Base-by-base conservation (phyloP, 2,113 vertebrate genomes). In the Syngnathoides biaculeatus region DNA sequence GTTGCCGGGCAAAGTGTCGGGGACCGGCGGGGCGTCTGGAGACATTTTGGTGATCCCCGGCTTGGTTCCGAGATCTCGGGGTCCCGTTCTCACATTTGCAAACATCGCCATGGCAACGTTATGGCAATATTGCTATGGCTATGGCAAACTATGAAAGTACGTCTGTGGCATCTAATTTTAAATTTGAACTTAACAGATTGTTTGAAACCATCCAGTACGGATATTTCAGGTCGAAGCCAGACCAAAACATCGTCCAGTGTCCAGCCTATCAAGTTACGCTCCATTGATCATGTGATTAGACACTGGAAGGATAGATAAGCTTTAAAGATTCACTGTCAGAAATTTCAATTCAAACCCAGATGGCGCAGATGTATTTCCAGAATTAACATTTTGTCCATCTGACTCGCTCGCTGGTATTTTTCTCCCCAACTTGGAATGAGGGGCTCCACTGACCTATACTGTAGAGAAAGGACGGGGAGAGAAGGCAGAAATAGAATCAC, bases 1-100 rank as follows among this genome's bases (percentile, higher is more conserved):
- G 84, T 91, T 89, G 67, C 86, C 53, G 64, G 81, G 87, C 74
- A 77, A 84, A 80, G 79, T 56, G 20, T 73, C 40, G 64, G 67
- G 27, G 50, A 61, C 53, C 79, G 45, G 73, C 48, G 63, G 80
- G 69, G 80, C 65, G 75, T 72, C 63, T 52, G 27, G 42, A 82
- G 64, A 66, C 59, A 59, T 59, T 65, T 38, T 0, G 59, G 84
- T 87, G 89, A 86, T 67, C 68, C 78, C 72, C 61, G 55, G 69
- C 70, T 66, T 73, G 64, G 70, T 67, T 60, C 38, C 13, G 45
- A 50, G 45, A 48, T 68, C 39, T 43, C 39, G 9, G 22, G 43
- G 60, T 43, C n/a, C 60, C 22, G 7, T 62, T 62, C 39, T 62
- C 40, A 24, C 39, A 43, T 62, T 43, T 43, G 9, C n/a, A 62